Percentiles rank a stretch among this genome's conserved stretches.
Evolutionary conservation across 2,888 invertebrate species (phyloP).

Genomic region (Drosophila monieri): DNA sequence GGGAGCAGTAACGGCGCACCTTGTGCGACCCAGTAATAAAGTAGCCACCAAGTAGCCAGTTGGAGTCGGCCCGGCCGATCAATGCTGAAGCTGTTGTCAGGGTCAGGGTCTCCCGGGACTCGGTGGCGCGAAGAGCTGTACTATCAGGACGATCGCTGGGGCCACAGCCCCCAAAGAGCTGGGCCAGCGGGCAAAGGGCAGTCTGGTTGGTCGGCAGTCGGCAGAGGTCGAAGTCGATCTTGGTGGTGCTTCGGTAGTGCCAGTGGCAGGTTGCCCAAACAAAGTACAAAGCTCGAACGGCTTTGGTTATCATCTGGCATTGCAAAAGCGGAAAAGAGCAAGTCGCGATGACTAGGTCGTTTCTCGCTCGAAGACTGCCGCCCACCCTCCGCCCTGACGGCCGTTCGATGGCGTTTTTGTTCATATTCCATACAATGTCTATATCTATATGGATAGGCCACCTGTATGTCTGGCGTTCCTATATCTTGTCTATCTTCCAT

Average conservation of each 20-base stretch:
- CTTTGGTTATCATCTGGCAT: constrained; percentile 32
- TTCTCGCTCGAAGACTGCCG: constrained; percentile 7
- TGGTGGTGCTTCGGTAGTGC: background rate
- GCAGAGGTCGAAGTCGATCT: constrained; percentile 5
- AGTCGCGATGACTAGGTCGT: constrained; percentile 63
- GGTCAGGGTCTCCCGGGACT: background rate
- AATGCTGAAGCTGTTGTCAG: background rate
- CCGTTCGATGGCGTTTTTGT: constrained; percentile 21
- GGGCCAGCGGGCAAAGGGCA: background rate
- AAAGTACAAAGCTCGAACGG: constrained; percentile 54
- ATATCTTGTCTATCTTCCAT: background rate
- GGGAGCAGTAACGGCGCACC: too few species aligned
- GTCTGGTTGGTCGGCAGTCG: background rate
- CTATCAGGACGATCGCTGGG: too few species aligned
- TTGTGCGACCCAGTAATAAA: background rate
- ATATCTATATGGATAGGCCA: background rate
- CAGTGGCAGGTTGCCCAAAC: constrained; percentile 11
- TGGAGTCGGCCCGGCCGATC: background rate
- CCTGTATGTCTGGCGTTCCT: too few species aligned
- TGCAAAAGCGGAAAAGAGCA: constrained; percentile 40
- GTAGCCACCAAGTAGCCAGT: background rate
- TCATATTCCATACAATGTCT: constrained; percentile 5
- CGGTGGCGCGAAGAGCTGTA: background rate
- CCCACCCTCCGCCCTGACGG: constrained; percentile 12
- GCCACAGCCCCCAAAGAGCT: background rate